phyloP scores from a whole-genome alignment of 2,888 invertebrate genomes.

The Melipona bicolor region DNA sequence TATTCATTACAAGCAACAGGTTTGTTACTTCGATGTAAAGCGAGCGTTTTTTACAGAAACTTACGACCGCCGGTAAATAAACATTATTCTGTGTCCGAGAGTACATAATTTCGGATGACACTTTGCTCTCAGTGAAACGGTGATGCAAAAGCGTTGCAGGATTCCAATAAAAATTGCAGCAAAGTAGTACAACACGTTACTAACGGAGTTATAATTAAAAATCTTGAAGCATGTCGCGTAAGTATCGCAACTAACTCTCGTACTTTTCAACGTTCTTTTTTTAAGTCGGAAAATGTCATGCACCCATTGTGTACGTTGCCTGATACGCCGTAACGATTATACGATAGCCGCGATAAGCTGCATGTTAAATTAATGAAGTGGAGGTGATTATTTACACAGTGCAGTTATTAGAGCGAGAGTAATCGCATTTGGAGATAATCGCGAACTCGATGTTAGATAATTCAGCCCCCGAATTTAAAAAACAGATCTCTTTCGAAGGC shows the following conservation, averaged over 20 bases:
- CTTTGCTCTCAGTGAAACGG: background rate
- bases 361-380: conserved; percentile 4
- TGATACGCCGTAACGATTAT: conserved; percentile 1
- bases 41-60: background rate
- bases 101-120: background rate
- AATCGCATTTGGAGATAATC: background rate
- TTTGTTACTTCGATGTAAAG: background rate
- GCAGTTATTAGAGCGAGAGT: background rate
- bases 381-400: conserved; percentile 5
- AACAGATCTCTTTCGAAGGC: background rate
- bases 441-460: background rate
- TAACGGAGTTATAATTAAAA: too few species aligned
- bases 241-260: background rate
- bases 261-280: background rate
- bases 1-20: background rate
- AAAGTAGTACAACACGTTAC: too few species aligned
- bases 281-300: background rate
- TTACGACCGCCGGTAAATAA: background rate
- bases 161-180: too few species aligned
- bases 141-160: too few species aligned
- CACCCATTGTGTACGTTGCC: background rate
- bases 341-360: background rate
- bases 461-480: background rate
- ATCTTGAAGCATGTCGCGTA: too few species aligned
- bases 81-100: background rate